Base-by-base conservation (phyloP, 2,888 invertebrate genomes). In the Liodrosophila aerea region DNA sequence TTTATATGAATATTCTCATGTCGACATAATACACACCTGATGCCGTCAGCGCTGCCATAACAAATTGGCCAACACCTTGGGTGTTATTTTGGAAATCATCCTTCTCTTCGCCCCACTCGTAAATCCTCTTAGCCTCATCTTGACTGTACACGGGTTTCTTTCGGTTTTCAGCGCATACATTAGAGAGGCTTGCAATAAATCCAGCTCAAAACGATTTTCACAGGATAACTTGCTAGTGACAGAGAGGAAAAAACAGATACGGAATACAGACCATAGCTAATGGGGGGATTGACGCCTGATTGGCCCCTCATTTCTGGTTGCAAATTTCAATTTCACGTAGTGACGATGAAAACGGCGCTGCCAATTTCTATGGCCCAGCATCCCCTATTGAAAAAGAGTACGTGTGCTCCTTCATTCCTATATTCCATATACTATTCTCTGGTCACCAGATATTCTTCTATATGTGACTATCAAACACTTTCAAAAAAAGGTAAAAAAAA, bases 21-120 rank as follows among this genome's bases (percentile, higher is more conserved):
- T 50, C 71, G 84, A 73, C 80, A 80, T 83, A 80, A 83, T 73
- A 76, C 64, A 71, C 78, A 78, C 78, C 78, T 83, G 84, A 80
- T 80, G 76, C 73, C 73, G 56, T 40, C 52, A 49, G 47, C 46
- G 56, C 39, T 52, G 49, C 44, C 63, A 46, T 51, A 69, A 56
- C 73, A 76, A 65, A 80, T 74, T 77, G 76, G 80, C 64, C 59
- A 37, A 60, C 74, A 62, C 54, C 80, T 73, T 60, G 60, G 52
- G 46, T 44, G 44, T 41, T 52, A 45, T 54, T 57, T 54, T 58
- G 36, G 39, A 3, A 16, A 4, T 31, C 18, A 18, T n/a, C 8
- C 11, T 0, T n/a, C n/a, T n/a, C n/a, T n/a, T n/a, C n/a, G n/a
- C n/a, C n/a, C n/a, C n/a, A n/a, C n/a, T 9, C 29, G n/a, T 7